phyloP scores from a whole-genome alignment of 53 echinoderm and acorn worm species.

The Pentamera pediparva region DNA sequence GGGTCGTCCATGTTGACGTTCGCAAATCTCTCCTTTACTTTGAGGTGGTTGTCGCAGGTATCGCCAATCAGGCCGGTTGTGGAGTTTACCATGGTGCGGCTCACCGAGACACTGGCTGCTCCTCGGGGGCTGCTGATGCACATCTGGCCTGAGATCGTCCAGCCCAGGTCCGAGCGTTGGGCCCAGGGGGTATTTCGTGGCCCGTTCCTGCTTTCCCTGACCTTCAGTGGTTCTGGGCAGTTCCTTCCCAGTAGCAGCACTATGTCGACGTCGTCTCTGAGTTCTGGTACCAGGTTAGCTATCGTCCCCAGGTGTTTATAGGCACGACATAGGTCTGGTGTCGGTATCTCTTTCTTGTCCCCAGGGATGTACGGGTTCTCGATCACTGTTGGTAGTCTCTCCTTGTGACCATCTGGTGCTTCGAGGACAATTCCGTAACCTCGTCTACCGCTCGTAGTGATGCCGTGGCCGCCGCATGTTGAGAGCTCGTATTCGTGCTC shows the following conservation, averaged over 20 bases:
- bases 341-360: slow-evolving; percentile 43
- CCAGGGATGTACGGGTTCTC: slow-evolving; percentile 40
- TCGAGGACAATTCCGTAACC: slow-evolving; percentile 23
- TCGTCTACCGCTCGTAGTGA: slow-evolving; percentile 2
- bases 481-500: slow-evolving; percentile 37
- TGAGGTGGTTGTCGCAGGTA: slow-evolving; percentile 35
- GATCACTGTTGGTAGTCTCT: slow-evolving; percentile 47
- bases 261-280: slow-evolving; percentile 31
- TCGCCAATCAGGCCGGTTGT: not conserved
- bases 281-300: slow-evolving; percentile 2
- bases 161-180: slow-evolving; percentile 48
- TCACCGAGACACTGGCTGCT: slow-evolving; percentile 11
- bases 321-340: slow-evolving; percentile 17
- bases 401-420: slow-evolving; percentile 15
- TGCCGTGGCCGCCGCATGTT: slow-evolving; percentile 28
- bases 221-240: slow-evolving; percentile 57
- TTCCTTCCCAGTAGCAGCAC: slow-evolving; percentile 38
- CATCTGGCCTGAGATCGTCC: slow-evolving; percentile 49
- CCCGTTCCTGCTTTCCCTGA: slow-evolving; percentile 49
- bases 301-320: slow-evolving; percentile 14
- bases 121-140: slow-evolving; percentile 12
- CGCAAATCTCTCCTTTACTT: too few species aligned
- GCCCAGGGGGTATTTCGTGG: slow-evolving; percentile 54
- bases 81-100: slow-evolving; percentile 10
- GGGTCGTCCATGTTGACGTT: slow-evolving; percentile 4